Evolutionary conservation across 2,113 vertebrate genomes (phyloP).

Genomic region (Hippocampus zosterae): DNA sequence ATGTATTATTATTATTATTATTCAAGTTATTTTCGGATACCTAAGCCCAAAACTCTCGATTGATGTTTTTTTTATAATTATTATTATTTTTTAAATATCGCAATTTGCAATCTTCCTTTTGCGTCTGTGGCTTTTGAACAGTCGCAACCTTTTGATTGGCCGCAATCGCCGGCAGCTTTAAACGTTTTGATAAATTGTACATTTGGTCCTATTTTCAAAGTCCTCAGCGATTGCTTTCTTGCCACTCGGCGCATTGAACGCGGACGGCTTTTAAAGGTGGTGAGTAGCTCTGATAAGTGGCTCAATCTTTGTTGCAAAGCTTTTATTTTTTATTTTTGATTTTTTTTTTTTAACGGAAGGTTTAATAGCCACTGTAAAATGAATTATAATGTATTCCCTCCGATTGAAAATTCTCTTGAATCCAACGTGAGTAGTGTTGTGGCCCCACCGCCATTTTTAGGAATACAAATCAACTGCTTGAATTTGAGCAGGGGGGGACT

Average conservation of each 20-base stretch:
- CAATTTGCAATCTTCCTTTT: constrained; percentile 47
- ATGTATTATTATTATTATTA: too few species aligned
- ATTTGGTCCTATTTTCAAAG: constrained; percentile 74
- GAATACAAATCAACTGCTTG: constrained; percentile 73
- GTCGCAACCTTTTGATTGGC: constrained; percentile 55
- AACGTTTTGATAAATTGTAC: constrained; percentile 69
- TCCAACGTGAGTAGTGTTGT: constrained; percentile 72
- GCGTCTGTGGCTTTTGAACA: constrained; percentile 51
- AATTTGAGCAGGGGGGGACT: constrained; percentile 67
- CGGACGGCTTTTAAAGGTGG: constrained; percentile 77
- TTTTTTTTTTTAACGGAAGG: constrained; percentile 45
- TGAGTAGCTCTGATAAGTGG: constrained; percentile 75
- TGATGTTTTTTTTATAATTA: too few species aligned
- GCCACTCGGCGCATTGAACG: constrained; percentile 71
- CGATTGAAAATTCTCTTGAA: constrained; percentile 73
- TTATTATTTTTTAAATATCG: constrained; percentile 33
- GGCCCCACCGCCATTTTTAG: constrained; percentile 69
- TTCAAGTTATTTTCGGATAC: too few species aligned
- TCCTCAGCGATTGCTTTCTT: constrained; percentile 71
- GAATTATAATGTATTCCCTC: constrained; percentile 79
- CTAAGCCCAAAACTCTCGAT: too few species aligned
- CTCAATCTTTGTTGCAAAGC: constrained; percentile 74
- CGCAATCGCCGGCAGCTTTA: constrained; percentile 48
- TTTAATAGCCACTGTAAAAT: constrained; percentile 79
- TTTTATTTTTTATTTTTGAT: too few species aligned